phyloP scores from a whole-genome alignment of 1,140 invertebrate species.

The Portunus trituberculatus region DNA sequence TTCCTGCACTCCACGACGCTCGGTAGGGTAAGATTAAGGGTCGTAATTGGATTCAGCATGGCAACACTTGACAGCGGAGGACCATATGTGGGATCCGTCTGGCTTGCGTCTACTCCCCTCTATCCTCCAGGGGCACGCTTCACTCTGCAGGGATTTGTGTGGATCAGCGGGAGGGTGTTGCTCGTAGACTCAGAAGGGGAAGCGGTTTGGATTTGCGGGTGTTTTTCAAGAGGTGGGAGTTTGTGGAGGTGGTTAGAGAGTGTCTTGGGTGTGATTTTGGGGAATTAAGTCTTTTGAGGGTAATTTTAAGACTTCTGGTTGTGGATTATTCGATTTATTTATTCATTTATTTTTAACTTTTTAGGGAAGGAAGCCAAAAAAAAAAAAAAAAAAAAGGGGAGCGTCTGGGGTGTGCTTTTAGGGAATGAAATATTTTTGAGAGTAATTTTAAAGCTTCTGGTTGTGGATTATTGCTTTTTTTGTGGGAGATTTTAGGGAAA shows the following conservation, averaged over 20 bases:
- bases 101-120: not conserved
- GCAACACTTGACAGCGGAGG: slow-evolving; percentile 38
- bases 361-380: too few species aligned
- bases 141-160: not conserved
- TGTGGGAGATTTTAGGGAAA: too few species aligned
- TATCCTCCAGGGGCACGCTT: not conserved
- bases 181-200: not conserved
- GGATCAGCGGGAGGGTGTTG: not conserved
- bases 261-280: not conserved
- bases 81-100: slow-evolving; percentile 30
- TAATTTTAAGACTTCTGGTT: too few species aligned
- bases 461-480: too few species aligned
- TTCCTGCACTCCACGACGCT: not conserved
- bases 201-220: not conserved
- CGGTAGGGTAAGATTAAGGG: slow-evolving; percentile 6
- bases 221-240: not conserved
- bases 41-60: slow-evolving; percentile 27
- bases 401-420: too few species aligned
- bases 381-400: too few species aligned
- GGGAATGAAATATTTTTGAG: too few species aligned
- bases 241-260: not conserved
- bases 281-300: too few species aligned
- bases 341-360: too few species aligned
- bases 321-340: too few species aligned
- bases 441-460: too few species aligned